Percentiles rank a stretch among this genome's conserved stretches.
Conservation (phyloP, 92 coral and sea anemone species). For the Palythoa heliodiscus region DNA sequence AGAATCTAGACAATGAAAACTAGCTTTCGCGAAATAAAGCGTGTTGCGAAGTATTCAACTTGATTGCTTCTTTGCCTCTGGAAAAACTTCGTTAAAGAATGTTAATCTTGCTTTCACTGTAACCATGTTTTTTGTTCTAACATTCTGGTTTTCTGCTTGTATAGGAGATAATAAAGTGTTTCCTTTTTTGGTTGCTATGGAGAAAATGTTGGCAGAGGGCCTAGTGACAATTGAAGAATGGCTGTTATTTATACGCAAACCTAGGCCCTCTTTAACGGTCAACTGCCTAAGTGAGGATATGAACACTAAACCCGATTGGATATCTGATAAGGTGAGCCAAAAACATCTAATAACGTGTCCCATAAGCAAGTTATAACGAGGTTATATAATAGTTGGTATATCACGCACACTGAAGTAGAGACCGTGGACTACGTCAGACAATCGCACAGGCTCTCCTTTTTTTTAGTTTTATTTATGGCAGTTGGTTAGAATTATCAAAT, state of each 20-base stretch:
- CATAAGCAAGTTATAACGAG: background rate
- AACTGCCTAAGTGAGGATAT: background rate
- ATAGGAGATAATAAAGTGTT: constrained; percentile 89
- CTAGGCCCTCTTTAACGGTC: constrained; percentile 5
- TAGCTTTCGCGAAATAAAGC: too few species aligned
- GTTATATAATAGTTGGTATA: too few species aligned
- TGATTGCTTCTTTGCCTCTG: background rate
- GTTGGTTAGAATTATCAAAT: too few species aligned
- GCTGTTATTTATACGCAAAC: constrained; percentile 63
- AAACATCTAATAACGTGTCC: background rate
- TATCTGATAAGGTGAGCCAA: constrained; percentile 50
- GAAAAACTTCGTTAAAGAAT: background rate
- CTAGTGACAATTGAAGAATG: constrained; percentile 73
- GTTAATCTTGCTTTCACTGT: too few species aligned
- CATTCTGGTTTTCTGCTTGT: background rate
- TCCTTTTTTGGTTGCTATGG: constrained; percentile 86
- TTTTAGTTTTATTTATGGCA: too few species aligned
- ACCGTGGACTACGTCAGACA: too few species aligned
- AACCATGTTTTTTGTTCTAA: background rate
- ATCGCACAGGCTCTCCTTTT: too few species aligned
- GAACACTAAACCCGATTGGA: constrained; percentile 74
- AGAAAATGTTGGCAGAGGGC: constrained; percentile 74
- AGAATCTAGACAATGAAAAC: too few species aligned
- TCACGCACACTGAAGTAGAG: too few species aligned
- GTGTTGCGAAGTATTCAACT: too few species aligned